Base-by-base conservation (phyloP, 2,797 vertebrate genomes). In the Prunella strophiata region DNA sequence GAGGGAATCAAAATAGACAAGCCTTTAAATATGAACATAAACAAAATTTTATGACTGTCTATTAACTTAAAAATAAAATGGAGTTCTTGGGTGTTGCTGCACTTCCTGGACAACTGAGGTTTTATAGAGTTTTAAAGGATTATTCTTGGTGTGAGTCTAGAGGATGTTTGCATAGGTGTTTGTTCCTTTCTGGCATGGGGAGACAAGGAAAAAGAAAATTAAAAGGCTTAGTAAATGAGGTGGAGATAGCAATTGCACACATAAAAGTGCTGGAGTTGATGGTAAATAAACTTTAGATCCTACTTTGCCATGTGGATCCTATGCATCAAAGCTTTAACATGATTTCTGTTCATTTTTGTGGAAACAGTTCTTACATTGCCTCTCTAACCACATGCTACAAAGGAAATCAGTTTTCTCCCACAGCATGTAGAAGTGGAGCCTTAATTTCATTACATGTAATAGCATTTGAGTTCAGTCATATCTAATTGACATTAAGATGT, bases 131-230 rank as follows among this genome's bases (percentile, higher is more conserved):
- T 94, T 90, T 70, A 62, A 81, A 91, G 63, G 73, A 63, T 82
- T 91, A 70, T 90, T 76, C 42, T 73, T 6, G 0, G 23, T 76
- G 26, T 86, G 58, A 66, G 16, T 72, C 47, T 86, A 81, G 55
- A 81, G 77, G 43, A 86, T 34, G 29, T 95, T 94, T 95, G 74
- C 88, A 70, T 91, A 85, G 14, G 17, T 63, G 29, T 94, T 94
- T 88, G 15, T 91, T 94, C 47, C 74, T 57, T 90, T 66, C 71
- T 95, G 91, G 70, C 88, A n/a, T 3, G 11, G 43, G 62, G 59
- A 88, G 34, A 71, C 55, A 79, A 90, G 85, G 45, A 83, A 88
- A 68, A 73, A 79, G 81, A 83, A 95, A 85, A 95, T 95, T 54
- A 94, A 75, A 90, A 88, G 38, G 34, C 61, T 74, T 91, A 22